Evolutionary conservation across 53 echinoderm and acorn worm genomes (phyloP), one percentile per base, ranked within the genome.

Genomic region (Crossaster papposus): DNA sequence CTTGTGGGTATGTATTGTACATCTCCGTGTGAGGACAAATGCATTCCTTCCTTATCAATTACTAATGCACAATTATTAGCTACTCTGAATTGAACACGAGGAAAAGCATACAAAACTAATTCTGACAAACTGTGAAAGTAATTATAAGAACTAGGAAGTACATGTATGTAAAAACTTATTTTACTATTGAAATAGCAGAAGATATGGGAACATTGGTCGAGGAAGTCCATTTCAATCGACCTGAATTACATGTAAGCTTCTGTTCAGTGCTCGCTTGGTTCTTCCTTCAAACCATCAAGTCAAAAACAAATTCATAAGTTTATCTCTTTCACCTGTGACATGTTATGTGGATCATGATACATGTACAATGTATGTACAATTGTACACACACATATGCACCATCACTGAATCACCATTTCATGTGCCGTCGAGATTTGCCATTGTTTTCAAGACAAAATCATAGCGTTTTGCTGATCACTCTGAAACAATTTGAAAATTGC

Each of bases 41-140:
- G 78, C 78, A 78, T 78, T 51, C 78, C 51, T 50, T 51, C 51
- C 7, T 78, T 78, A 8, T 15, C n/a, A 50, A 50, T 78, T 44
- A 24, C 44, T 23, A 78, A 78, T 78, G 78, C 78, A 78, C 51
- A 26, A 22, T 44, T 78, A 5, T 20, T 22, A 34, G 14, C 0
- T 17, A 36, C 20, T 78, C 74, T 34, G 36, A 33, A 35, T 73
- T 70, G n/a, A 30, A 2, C 32, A 73, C 36, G 2, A 34, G 17
- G 74, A 73, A 73, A 70, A 70, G 44, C 44, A 29, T 8, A 23
- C 5, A 70, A 28, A 13, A 23, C 12, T 26, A 23, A n/a, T 70
- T 26, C 13, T n/a, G 28, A 70, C 24, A 29, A 70, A n/a, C 30
- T 29, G 13, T 44, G 44, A 44, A 1, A 44, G 44, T 44, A n/a